phyloP scores from a whole-genome alignment of 2,888 invertebrate genomes.

The Eupelmus urozonus region DNA sequence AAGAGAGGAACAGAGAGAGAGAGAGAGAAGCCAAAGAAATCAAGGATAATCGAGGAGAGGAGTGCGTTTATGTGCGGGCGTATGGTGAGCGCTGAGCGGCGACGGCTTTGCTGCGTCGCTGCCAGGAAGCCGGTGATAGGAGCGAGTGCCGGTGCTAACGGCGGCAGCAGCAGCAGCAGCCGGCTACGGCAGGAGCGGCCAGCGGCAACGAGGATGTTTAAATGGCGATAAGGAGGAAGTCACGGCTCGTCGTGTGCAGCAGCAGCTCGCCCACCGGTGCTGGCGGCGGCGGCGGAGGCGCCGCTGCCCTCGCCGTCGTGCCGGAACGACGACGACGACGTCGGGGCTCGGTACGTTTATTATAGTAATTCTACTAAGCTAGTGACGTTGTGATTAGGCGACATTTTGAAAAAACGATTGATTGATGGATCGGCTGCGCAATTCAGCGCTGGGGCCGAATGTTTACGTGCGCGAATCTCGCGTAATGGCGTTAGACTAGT shows the following conservation, averaged over 20 bases:
- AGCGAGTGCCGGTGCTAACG: neutral
- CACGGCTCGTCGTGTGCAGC: constrained; percentile 57
- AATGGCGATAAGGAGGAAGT: constrained; percentile 59
- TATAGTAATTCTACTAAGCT: neutral
- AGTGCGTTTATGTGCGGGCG: constrained; percentile 1
- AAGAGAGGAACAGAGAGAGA: too few relatives aligned
- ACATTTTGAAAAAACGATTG: too few relatives aligned
- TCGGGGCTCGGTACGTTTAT: constrained; percentile 53
- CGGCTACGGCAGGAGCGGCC: constrained; percentile 3
- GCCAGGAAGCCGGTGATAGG: too few relatives aligned
- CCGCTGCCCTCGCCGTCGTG: constrained; percentile 49
- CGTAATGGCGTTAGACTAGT: too few relatives aligned
- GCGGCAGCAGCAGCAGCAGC: neutral
- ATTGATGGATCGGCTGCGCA: too few relatives aligned
- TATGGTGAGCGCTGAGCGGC: neutral
- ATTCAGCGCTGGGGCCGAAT: too few relatives aligned
- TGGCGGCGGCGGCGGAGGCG: constrained; percentile 25
- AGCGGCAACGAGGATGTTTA: constrained; percentile 30
- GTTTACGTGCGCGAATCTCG: too few relatives aligned
- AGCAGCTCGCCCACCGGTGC: constrained; percentile 50
- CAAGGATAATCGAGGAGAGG: too few relatives aligned
- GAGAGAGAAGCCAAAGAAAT: too few relatives aligned
- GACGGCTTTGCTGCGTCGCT: too few relatives aligned
- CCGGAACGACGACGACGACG: constrained; percentile 53
- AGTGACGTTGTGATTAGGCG: too few relatives aligned